Evolutionary conservation across 2,888 invertebrate genomes (phyloP), one percentile per base, ranked within the genome.

Genomic region (Idaea straminata): DNA sequence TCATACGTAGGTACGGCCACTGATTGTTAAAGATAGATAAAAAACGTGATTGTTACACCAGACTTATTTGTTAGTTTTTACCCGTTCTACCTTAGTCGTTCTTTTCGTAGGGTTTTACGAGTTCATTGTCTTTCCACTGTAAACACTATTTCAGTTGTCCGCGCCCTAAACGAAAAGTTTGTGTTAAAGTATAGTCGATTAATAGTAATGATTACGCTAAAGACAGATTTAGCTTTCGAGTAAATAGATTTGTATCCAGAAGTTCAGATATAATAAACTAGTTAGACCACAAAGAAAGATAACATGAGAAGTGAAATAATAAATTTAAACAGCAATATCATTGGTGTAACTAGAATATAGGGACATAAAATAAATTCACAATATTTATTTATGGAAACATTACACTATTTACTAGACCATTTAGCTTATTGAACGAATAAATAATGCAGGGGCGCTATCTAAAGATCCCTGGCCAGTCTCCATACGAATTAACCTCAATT

Each of bases 401-500:
- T 47, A 77, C 76, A 73, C 76, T 80, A 81, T 83, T 82, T 78
- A 85, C 80, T 83, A 83, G 84, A 80, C 84, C 79, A 85, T 89
- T 88, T 85, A 85, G 82, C 83, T 87, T 88, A 90, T 91, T 90
- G 88, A 86, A 87, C 87, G 84, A 85, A 88, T 88, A 88, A 86
- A 90, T 89, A 88, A 87, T 84, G 86, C 84, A 87, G 86, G 88
- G 89, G 88, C 87, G 86, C 87, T 81, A 83, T 77, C 79, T 87
- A 86, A 87, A 84, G 88, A 87, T 91, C 88, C 87, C 86, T 89
- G 86, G 85, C 82, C 87, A 85, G 89, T 87, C 91, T 91, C 86
- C 86, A 83, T 87, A 87, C 79, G 83, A 92, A 91, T 92, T 92
- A 91, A 92, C 92, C 92, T 90, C 92, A 92, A 92, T 92, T 92